These are phyloP conservation scores for Neria commutata DNA, from an alignment of 2,888 invertebrate species.

Conservation along the genomic window DNA sequence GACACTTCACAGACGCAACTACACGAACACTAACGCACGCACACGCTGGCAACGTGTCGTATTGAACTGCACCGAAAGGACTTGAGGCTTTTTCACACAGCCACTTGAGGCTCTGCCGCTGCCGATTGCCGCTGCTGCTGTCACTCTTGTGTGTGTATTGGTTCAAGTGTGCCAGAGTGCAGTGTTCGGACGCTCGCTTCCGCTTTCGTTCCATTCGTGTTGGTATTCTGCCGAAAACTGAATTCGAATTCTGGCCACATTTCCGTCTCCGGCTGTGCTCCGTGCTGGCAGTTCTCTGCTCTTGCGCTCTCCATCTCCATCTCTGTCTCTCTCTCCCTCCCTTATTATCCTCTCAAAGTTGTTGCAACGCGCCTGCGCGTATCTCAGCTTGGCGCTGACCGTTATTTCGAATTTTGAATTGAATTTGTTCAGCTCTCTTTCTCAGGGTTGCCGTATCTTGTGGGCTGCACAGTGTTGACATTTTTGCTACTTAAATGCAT, in stretches of 20 bases:
- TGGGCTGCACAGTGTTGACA: too few species aligned
- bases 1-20: conserved; percentile 4
- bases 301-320: neutral
- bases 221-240: conserved; percentile 15
- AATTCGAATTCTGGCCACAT: conserved; percentile 1
- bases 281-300: neutral
- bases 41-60: neutral
- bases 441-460: too few species aligned
- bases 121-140: neutral
- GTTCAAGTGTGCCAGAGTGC: neutral
- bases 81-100: neutral
- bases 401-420: neutral
- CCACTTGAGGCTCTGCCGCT: neutral
- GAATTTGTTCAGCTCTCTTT: too few species aligned
- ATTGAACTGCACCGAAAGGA: neutral
- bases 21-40: neutral
- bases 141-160: conserved; percentile 1
- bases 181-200: too few species aligned
- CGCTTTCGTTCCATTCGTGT: neutral
- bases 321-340: neutral
- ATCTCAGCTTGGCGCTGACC: neutral
- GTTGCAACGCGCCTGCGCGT: neutral
- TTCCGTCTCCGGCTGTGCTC: neutral
- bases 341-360: neutral
- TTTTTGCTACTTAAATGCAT: too few species aligned